Evolutionary conservation across 2,888 invertebrate species (phyloP).

Genomic region (Oxyteleia sp.): DNA sequence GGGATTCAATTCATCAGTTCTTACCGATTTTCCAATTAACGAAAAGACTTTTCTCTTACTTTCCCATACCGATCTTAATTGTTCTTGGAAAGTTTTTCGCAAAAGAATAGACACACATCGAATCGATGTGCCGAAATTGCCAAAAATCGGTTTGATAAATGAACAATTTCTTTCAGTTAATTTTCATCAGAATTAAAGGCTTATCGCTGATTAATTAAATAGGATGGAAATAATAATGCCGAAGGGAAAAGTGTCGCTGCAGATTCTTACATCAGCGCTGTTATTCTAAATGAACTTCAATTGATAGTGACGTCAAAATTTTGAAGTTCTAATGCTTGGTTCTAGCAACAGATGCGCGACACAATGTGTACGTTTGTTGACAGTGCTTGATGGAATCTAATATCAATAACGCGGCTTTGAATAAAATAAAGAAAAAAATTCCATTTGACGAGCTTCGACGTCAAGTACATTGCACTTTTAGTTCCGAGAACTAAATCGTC

Average conservation of each 20-base stretch:
- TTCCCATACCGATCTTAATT: too few species aligned
- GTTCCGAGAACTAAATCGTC: constrained; percentile 51
- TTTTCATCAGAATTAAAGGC: too few species aligned
- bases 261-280: constrained; percentile 29
- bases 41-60: too few species aligned
- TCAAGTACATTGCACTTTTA: constrained; percentile 56
- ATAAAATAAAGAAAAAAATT: constrained; percentile 55
- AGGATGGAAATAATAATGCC: neutral
- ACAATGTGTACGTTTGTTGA: constrained; percentile 39
- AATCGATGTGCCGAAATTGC: too few species aligned
- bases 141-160: too few species aligned
- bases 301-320: constrained; percentile 57
- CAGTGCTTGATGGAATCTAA: constrained; percentile 55
- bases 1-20: too few species aligned
- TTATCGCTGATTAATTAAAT: neutral
- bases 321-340: constrained; percentile 50
- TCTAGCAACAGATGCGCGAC: constrained; percentile 15
- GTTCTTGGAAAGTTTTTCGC: too few species aligned
- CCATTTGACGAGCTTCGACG: constrained; percentile 43
- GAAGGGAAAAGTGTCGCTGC: constrained; percentile 3
- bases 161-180: too few species aligned
- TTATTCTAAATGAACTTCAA: constrained; percentile 45
- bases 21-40: too few species aligned
- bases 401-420: constrained; percentile 37
- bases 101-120: too few species aligned